Evolutionary conservation across 2,113 vertebrate species (phyloP).

Genomic region (Pavo muticus): DNA sequence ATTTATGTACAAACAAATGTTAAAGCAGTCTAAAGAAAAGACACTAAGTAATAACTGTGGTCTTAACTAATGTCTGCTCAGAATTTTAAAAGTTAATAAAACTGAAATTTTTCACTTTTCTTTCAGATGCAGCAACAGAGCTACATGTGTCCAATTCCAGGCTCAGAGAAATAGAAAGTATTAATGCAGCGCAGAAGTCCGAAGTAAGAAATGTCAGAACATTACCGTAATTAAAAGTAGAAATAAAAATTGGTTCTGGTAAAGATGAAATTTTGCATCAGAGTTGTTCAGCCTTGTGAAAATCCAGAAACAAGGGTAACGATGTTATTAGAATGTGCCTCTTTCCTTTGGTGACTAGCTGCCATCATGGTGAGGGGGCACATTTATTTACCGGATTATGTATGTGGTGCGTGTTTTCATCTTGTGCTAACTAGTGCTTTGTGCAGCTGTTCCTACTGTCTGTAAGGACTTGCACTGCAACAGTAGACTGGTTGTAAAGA

Average conservation of each 20-base stretch:
- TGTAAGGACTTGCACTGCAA: not conserved
- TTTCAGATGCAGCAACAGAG: constrained; percentile 85
- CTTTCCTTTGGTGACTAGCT: not conserved
- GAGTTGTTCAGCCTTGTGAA: not conserved
- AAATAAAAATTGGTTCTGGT: not conserved
- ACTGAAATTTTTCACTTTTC: constrained; percentile 26
- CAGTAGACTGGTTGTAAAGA: not conserved
- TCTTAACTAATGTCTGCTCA: not conserved
- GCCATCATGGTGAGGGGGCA: not conserved
- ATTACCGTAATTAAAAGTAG: not conserved
- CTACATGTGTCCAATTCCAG: constrained; percentile 85
- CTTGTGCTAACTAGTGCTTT: not conserved
- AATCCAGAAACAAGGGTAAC: not conserved
- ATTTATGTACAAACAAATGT: not conserved
- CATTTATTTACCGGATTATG: not conserved
- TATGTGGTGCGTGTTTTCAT: not conserved
- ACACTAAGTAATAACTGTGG: not conserved
- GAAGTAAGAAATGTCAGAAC: constrained; percentile 84
- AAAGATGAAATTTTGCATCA: not conserved
- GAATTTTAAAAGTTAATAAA: not conserved
- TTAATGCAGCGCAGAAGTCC: constrained; percentile 84
- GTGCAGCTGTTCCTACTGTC: not conserved
- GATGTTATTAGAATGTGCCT: not conserved
- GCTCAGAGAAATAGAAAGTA: constrained; percentile 85
- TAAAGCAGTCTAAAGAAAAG: not conserved